A percentile compares a stretch with the other conserved stretches of the same genome.
Conservation (phyloP, 1,140 invertebrate genomes). For the Liolophura sinensis region DNA sequence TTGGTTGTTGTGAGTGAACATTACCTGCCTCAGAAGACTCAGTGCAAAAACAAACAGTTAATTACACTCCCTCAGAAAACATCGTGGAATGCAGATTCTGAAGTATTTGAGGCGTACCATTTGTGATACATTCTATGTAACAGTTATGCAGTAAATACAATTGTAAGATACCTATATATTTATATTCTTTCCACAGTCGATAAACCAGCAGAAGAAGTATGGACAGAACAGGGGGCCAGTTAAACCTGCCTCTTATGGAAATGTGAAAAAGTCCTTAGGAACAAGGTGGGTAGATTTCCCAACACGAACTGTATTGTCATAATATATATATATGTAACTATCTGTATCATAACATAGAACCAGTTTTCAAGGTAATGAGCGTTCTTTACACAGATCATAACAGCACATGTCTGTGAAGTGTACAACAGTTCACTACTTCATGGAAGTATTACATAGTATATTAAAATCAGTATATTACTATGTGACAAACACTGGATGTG, state of each 20-base stretch:
- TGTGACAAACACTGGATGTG: too few species aligned
- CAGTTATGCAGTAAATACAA: too few species aligned
- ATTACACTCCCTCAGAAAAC: too few species aligned
- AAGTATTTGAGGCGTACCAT: too few species aligned
- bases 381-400: not conserved
- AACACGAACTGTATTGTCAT: not conserved
- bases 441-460: too few species aligned
- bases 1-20: too few species aligned
- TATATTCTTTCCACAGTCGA: conserved; percentile 19
- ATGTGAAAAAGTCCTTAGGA: conserved; percentile 40
- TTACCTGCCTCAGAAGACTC: too few species aligned
- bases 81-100: too few species aligned
- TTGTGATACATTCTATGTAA: too few species aligned
- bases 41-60: too few species aligned
- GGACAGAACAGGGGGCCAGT: conserved; percentile 16
- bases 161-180: not conserved
- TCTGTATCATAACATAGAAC: not conserved
- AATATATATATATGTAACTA: not conserved
- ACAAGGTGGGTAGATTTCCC: conserved; percentile 26
- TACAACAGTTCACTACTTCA: too few species aligned
- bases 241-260: conserved; percentile 27
- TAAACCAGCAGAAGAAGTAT: conserved; percentile 36
- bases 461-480: too few species aligned
- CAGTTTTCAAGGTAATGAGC: not conserved
- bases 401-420: not conserved